phyloP scores from a whole-genome alignment of 2,888 invertebrate species.

The Falcaria lacertinaria region DNA sequence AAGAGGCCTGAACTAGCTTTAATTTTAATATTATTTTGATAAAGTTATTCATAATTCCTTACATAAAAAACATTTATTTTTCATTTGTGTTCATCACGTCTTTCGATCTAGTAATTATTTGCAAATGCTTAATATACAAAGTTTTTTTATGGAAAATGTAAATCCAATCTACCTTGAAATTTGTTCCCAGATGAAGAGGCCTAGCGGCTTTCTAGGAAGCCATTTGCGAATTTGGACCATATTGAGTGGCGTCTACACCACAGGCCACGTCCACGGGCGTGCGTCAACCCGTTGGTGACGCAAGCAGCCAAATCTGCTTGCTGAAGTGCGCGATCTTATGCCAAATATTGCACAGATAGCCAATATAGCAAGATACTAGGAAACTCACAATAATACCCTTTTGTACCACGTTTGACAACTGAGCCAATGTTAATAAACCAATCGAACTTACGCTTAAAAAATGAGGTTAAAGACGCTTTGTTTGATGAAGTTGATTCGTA shows the following conservation, averaged over 20 bases:
- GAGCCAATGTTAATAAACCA: constrained; percentile 22
- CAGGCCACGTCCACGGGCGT: constrained; percentile 23
- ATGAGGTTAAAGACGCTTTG: constrained; percentile 32
- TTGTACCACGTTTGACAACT: constrained; percentile 17
- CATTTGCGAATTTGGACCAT: constrained; percentile 17
- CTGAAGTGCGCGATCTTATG: constrained; percentile 28
- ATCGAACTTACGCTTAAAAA: constrained; percentile 17
- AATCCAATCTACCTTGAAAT: not conserved
- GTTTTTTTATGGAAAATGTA: no score
- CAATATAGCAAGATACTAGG: constrained; percentile 27
- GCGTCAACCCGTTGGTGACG: constrained; percentile 42
- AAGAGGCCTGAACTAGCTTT: no score
- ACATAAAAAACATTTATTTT: no score
- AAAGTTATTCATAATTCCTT: no score
- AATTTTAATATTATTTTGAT: no score
- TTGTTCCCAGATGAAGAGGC: not conserved
- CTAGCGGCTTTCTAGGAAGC: constrained; percentile 26
- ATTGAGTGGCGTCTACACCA: constrained; percentile 20
- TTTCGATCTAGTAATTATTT: no score
- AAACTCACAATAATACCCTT: constrained; percentile 28
- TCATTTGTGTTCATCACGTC: no score
- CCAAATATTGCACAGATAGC: constrained; percentile 34
- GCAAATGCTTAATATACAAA: no score
- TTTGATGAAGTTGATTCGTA: constrained; percentile 28
- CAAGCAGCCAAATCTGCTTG: constrained; percentile 20